Evolutionary conservation across 2,797 vertebrate genomes (phyloP), one percentile per base, ranked within the genome.

Genomic region (Euthynnus affinis): DNA sequence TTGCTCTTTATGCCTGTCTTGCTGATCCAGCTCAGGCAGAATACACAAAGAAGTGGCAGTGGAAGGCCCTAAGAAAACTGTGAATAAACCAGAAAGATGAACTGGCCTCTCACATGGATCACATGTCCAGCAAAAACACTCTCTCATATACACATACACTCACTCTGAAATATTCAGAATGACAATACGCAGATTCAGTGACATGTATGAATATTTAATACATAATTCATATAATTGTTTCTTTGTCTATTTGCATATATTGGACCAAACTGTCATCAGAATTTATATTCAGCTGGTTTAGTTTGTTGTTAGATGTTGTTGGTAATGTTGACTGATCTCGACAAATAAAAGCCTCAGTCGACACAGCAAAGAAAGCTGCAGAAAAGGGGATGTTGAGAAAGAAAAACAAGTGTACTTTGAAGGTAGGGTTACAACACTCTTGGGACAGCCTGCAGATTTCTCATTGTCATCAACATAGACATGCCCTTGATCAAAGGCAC

Each of bases 391-490:
- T 78, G 85, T 80, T 74, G 55, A 64, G 53, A 63, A 74, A 71
- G 48, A 82, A 29, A 85, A 69, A 77, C 70, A 81, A 85, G 66
- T 76, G 78, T 67, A 71, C 88, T 92, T 91, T 91, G 85, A 89
- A 90, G 84, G 76, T 76, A 84, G 80, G 83, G 88, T 86, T 87
- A 84, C 82, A 90, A 85, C 75, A 85, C 90, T 81, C 87, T 79
- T 70, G 89, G 87, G 91, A 88, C 83, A 76, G 61, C 70, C 79
- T 71, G 81, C 61, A 89, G 80, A 90, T 88, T 85, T 82, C 78
- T 90, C 81, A 87, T 91, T 89, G 86, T 91, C 89, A 92, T 93
- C 91, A 89, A 87, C 88, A 74, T 56, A 84, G 85, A 91, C 55
- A 25, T 81, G 87, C 66, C 75, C 84, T 88, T 91, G 90, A 92